Evolutionary conservation across 1,140 invertebrate species (phyloP).

Genomic region (Spodoptera litura): DNA sequence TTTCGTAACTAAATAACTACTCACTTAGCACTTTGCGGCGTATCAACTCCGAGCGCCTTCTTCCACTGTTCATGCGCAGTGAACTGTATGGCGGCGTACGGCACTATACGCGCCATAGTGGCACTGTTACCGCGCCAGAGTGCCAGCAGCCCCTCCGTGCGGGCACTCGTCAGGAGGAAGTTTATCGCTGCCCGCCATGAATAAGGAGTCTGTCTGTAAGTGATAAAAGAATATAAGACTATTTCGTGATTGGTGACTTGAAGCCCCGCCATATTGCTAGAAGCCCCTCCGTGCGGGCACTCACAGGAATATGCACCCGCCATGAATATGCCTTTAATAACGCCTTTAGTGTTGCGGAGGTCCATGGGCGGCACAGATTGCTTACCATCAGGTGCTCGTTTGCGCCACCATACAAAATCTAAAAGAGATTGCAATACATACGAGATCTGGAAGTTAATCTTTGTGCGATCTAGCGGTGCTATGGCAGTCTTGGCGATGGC

Average conservation of each 20-base stretch:
- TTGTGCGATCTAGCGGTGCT: constrained; percentile 98
- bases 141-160: constrained; percentile 91
- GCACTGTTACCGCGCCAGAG: constrained; percentile 99
- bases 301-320: too few species aligned
- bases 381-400: too few species aligned
- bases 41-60: constrained; percentile 91
- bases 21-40: constrained; percentile 87
- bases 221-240: background rate
- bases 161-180: constrained; percentile 91
- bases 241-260: background rate
- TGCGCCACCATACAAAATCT: too few species aligned
- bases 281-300: too few species aligned
- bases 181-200: constrained; percentile 91
- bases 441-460: constrained; percentile 98
- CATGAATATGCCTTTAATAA: too few species aligned
- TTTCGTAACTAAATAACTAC: constrained; percentile 50
- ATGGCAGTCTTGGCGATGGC: constrained; percentile 98
- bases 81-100: constrained; percentile 99
- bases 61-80: constrained; percentile 99
- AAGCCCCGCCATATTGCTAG: too few species aligned
- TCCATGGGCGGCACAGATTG: too few species aligned
- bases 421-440: constrained; percentile 67
- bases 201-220: constrained; percentile 90
- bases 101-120: constrained; percentile 98
- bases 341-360: too few species aligned